Conservation (phyloP, 2,888 invertebrate genomes). For the Chymomyza procnemis region DNA sequence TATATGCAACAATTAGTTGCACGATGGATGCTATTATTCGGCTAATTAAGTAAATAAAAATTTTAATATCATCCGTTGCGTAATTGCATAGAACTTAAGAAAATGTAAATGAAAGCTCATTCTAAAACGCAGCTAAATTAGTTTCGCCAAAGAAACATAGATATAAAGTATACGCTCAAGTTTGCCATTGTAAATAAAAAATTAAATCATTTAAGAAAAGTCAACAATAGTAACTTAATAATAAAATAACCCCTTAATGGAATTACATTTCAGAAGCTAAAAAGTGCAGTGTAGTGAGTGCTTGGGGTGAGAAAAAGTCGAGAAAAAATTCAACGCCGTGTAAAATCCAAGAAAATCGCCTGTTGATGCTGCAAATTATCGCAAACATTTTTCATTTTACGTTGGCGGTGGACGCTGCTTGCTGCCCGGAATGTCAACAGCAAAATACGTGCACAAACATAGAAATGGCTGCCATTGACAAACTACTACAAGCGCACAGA, state of each 20-base stretch:
- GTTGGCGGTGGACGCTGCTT: constrained; percentile 33
- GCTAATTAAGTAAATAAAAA: too few species aligned
- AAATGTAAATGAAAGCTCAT: too few species aligned
- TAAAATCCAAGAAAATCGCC: constrained; percentile 38
- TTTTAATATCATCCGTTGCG: too few species aligned
- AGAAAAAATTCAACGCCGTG: neutral
- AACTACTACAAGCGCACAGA: constrained; percentile 29
- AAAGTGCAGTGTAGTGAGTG: neutral
- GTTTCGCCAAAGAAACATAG: neutral
- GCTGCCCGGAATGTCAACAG: constrained; percentile 63
- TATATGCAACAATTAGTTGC: too few species aligned
- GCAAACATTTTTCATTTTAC: constrained; percentile 58
- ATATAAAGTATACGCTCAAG: too few species aligned
- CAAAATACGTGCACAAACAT: constrained; percentile 71
- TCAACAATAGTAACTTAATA: neutral
- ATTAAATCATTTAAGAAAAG: neutral
- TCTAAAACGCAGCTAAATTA: too few species aligned
- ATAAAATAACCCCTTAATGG: neutral
- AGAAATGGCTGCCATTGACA: constrained; percentile 71
- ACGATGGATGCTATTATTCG: too few species aligned
- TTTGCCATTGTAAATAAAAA: neutral
- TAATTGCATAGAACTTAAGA: too few species aligned
- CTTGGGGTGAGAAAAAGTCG: neutral
- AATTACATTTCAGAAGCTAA: neutral
- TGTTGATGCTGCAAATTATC: constrained; percentile 71